phyloP scores from a whole-genome alignment of 1,140 invertebrate genomes.

The Nautilus pompilius region DNA sequence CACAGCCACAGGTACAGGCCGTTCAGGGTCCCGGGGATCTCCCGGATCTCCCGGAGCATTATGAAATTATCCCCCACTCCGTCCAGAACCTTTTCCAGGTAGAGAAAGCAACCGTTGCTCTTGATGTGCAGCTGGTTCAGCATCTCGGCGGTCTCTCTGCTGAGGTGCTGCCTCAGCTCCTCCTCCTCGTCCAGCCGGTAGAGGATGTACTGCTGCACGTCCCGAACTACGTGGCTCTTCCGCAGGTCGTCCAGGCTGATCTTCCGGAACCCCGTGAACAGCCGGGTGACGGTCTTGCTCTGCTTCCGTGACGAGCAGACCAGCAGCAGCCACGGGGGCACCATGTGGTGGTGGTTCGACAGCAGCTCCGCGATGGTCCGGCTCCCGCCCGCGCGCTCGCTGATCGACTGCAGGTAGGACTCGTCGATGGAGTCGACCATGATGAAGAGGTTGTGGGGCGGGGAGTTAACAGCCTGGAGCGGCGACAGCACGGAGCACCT shows the following conservation, averaged over 20 bases:
- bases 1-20: constrained; percentile 93
- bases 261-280: constrained; percentile 93
- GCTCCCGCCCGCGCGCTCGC: constrained; percentile 59
- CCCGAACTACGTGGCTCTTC: constrained; percentile 76
- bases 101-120: constrained; percentile 92
- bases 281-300: constrained; percentile 77
- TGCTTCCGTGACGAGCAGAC: constrained; percentile 83
- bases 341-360: constrained; percentile 84
- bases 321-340: constrained; percentile 88
- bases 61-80: constrained; percentile 91
- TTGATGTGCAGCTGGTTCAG: constrained; percentile 94
- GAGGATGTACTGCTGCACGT: constrained; percentile 93
- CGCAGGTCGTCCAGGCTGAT: constrained; percentile 83
- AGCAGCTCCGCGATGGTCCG: constrained; percentile 75
- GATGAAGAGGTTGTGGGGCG: constrained; percentile 74
- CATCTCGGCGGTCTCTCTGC: constrained; percentile 85
- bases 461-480: constrained; percentile 75
- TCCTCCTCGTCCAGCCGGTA: constrained; percentile 71
- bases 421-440: constrained; percentile 92
- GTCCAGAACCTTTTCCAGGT: constrained; percentile 80
- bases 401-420: constrained; percentile 51
- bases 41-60: constrained; percentile 75
- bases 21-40: constrained; percentile 92
- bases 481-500: constrained; percentile 74
- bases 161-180: constrained; percentile 74